These are phyloP conservation scores for Paralichthys olivaceus DNA, from an alignment of 2,113 vertebrate species.

Conservation along the genomic window DNA sequence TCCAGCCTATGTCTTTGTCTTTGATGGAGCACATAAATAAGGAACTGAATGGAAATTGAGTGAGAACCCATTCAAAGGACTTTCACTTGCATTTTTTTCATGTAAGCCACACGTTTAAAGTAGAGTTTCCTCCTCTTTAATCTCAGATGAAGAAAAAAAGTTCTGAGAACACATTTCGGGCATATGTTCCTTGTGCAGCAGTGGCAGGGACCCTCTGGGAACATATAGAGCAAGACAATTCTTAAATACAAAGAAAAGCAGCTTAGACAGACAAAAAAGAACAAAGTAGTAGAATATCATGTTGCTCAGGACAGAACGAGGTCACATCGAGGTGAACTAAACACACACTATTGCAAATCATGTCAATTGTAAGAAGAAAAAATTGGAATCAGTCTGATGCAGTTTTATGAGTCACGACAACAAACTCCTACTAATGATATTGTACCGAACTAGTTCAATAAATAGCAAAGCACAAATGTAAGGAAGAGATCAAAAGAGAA, in stretches of 20 bases:
- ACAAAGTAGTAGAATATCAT: not conserved
- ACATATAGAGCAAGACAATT: not conserved
- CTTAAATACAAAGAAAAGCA: not conserved
- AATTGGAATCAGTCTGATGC: conserved; percentile 3
- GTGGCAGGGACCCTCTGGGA: not conserved
- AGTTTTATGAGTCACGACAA: too few species aligned
- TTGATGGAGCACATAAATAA: conserved; percentile 24
- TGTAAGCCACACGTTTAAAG: conserved; percentile 37
- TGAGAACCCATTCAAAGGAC: conserved; percentile 45
- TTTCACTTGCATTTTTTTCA: conserved; percentile 29
- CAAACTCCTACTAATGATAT: not conserved
- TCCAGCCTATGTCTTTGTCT: not conserved
- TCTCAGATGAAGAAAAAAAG: conserved; percentile 26
- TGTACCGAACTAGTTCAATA: not conserved
- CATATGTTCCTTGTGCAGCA: conserved; percentile 45
- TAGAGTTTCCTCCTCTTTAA: conserved; percentile 43
- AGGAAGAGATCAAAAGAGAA: not conserved
- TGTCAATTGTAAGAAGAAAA: conserved; percentile 3
- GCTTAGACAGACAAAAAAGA: not conserved
- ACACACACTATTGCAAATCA: not conserved
- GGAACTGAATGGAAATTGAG: conserved; percentile 29
- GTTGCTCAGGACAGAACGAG: not conserved
- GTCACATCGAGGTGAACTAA: not conserved
- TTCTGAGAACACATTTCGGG: conserved; percentile 40
- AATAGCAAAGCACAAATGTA: not conserved